These are phyloP conservation scores for Osmerus mordax DNA, from an alignment of 2,113 vertebrate genomes.

Conservation along the genomic window DNA sequence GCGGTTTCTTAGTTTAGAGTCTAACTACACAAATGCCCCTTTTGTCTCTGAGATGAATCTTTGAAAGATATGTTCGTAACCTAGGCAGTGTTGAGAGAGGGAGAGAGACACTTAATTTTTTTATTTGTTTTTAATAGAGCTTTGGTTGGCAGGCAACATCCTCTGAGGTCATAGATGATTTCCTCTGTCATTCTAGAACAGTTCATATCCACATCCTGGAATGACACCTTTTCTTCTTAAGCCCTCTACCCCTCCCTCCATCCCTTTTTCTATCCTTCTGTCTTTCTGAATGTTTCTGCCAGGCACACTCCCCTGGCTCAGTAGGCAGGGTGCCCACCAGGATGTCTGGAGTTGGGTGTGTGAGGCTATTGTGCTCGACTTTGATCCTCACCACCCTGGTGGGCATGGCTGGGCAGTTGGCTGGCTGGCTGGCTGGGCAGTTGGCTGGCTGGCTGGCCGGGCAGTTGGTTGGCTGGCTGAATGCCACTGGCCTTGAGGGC, in stretches of 20 bases:
- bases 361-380: slow-evolving; percentile 9
- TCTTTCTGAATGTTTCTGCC: neutral
- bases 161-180: slow-evolving; percentile 11
- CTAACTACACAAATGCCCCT: slow-evolving; percentile 21
- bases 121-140: slow-evolving; percentile 11
- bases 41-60: slow-evolving; percentile 24
- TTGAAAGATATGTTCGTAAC: slow-evolving; percentile 2
- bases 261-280: neutral
- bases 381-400: slow-evolving; percentile 35
- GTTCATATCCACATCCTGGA: neutral
- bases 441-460: slow-evolving; percentile 18
- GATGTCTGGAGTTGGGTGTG: neutral
- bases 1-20: slow-evolving; percentile 41
- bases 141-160: slow-evolving; percentile 6
- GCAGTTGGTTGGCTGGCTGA: neutral
- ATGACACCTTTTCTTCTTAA: slow-evolving; percentile 8
- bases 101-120: slow-evolving; percentile 11
- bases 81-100: neutral
- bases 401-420: slow-evolving; percentile 43
- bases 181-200: neutral
- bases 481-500: slow-evolving; percentile 29
- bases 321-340: neutral
- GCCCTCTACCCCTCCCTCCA: neutral
- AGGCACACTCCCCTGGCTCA: neutral
- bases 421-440: slow-evolving; percentile 27